Conservation (phyloP, 2,797 vertebrate species). For the Dryobates pubescens region DNA sequence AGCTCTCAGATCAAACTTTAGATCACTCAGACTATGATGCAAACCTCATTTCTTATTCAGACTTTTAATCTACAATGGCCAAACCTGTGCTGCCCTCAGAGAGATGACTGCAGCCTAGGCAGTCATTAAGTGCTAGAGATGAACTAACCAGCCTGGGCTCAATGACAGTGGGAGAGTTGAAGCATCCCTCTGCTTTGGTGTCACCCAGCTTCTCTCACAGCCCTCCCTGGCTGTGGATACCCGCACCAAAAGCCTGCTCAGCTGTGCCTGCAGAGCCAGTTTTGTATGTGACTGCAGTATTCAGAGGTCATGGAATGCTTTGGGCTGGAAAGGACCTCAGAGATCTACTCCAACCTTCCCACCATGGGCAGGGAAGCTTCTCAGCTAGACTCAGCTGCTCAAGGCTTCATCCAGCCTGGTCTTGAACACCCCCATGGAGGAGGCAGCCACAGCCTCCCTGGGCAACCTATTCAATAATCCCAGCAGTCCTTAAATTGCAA, state of each 20-base stretch:
- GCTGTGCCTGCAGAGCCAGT: not conserved
- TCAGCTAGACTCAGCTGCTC: no score
- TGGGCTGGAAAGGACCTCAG: no score
- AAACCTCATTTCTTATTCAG: not conserved
- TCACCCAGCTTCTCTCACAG: not conserved
- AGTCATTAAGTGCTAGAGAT: not conserved
- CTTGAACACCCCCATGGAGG: no score
- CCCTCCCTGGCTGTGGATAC: not conserved
- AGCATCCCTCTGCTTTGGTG: not conserved
- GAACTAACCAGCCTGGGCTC: not conserved
- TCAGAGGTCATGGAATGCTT: no score
- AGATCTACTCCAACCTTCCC: no score
- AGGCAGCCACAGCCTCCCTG: no score
- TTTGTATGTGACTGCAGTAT: not conserved
- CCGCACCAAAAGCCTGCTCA: not conserved
- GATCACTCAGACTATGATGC: not conserved
- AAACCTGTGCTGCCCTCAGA: not conserved
- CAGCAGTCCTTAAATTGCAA: not conserved
- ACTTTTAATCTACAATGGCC: not conserved
- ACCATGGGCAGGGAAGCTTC: no score
- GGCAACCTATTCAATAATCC: not conserved
- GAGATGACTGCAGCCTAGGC: not conserved
- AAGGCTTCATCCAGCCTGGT: no score
- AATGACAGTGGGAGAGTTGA: not conserved
- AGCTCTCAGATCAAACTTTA: not conserved